A percentile compares a stretch with the other conserved stretches of the same genome.
These are phyloP conservation scores for Brevimyrus niger DNA, from an alignment of 2,113 vertebrate genomes.

Conservation along the genomic window DNA sequence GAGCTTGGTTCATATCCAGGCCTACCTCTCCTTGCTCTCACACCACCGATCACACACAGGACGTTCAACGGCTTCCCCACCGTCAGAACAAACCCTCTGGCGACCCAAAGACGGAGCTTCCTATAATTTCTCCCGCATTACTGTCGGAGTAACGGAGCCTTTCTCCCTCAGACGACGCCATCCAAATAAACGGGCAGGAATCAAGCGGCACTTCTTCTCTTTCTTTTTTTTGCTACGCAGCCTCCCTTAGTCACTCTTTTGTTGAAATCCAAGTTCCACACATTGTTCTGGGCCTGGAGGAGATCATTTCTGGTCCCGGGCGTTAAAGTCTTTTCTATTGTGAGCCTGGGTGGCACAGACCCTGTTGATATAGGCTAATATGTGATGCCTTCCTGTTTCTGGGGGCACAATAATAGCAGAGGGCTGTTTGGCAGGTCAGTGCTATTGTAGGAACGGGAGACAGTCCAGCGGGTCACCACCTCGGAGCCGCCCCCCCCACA, in stretches of 20 bases:
- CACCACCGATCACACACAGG: background rate
- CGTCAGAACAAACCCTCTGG: too few species aligned
- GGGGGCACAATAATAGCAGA: background rate
- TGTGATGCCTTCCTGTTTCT: constrained; percentile 2
- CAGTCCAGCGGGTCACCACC: background rate
- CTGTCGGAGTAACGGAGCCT: background rate
- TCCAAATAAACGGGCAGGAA: background rate
- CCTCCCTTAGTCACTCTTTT: background rate
- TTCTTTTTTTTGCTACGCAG: background rate
- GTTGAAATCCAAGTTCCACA: background rate
- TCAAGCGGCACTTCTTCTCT: background rate
- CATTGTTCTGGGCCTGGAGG: background rate
- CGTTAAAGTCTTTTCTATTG: background rate
- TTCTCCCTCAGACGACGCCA: background rate
- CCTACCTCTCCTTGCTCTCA: background rate
- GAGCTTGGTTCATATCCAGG: background rate
- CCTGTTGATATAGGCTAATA: background rate
- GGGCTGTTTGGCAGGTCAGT: background rate
- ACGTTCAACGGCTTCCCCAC: background rate
- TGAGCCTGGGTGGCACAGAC: background rate
- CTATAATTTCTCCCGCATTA: background rate
- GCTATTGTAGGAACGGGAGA: background rate
- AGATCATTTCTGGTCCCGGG: constrained; percentile 5
- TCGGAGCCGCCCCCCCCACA: background rate
- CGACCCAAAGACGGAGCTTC: background rate